Percentiles rank a stretch among this genome's conserved stretches.
phyloP scores from a whole-genome alignment of 1,140 invertebrate genomes.

The Sinella curviseta region DNA sequence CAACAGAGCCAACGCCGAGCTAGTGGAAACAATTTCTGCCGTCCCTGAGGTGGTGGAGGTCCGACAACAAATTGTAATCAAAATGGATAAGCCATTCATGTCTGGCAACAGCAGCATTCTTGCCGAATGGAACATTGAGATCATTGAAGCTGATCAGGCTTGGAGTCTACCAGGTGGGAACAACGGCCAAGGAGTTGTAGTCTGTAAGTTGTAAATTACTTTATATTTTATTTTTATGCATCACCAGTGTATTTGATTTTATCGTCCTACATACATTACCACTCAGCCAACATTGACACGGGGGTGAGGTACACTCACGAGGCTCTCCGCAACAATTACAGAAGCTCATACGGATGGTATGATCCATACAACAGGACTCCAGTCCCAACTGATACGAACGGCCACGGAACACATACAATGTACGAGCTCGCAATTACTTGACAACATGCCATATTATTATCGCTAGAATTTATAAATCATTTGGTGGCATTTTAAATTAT shows the following conservation, averaged over 20 bases:
- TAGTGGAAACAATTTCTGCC: neutral
- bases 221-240: neutral
- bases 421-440: too few species aligned
- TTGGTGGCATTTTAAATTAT: too few species aligned
- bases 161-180: constrained; percentile 24
- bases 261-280: too few species aligned
- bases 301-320: constrained; percentile 2
- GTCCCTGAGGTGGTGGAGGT: neutral
- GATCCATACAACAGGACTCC: neutral
- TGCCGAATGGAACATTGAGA: constrained; percentile 20
- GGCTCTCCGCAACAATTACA: neutral
- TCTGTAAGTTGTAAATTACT: neutral
- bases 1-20: neutral
- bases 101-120: neutral
- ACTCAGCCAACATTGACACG: constrained; percentile 17
- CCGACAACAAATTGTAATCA: neutral
- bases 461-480: neutral
- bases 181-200: constrained; percentile 17
- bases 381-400: neutral
- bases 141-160: too few species aligned
- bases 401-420: neutral
- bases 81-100: neutral
- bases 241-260: neutral
- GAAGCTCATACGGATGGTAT: neutral
- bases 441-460: neutral